A percentile compares a stretch with the other conserved stretches of the same genome.
Evolutionary conservation across 2,113 vertebrate species (phyloP).

Genomic region (Saguinus imperator): DNA sequence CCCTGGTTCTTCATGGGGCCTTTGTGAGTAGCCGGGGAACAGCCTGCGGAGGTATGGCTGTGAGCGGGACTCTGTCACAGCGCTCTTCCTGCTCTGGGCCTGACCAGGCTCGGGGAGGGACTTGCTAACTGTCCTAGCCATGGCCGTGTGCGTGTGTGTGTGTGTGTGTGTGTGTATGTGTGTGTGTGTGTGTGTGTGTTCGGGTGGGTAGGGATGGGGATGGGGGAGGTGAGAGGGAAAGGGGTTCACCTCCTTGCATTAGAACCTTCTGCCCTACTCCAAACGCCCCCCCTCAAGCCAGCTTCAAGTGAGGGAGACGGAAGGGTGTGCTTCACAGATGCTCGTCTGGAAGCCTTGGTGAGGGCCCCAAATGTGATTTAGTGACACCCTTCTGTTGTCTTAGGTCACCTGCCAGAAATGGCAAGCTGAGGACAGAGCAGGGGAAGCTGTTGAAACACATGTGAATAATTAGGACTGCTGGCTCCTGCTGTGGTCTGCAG

Average conservation of each 20-base stretch:
- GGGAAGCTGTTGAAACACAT: not conserved
- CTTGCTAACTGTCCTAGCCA: not conserved
- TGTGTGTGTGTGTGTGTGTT: not conserved
- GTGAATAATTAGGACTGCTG: not conserved
- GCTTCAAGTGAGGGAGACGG: not conserved
- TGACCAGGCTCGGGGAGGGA: not conserved
- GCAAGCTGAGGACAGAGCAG: not conserved
- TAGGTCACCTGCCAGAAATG: not conserved
- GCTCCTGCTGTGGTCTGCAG: not conserved
- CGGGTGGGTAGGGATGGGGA: no score
- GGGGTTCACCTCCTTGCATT: not conserved
- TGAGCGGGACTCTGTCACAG: not conserved
- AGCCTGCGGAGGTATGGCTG: not conserved
- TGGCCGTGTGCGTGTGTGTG: not conserved
- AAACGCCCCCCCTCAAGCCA: not conserved
- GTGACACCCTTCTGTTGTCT: not conserved
- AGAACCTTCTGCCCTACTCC: not conserved
- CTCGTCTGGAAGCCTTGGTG: not conserved
- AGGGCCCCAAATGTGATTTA: not conserved
- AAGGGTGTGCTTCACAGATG: not conserved
- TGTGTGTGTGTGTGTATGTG: no score
- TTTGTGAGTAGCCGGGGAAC: not conserved
- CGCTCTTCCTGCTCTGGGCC: not conserved
- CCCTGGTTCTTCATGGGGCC: not conserved
- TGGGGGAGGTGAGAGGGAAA: not conserved